Conservation (phyloP, 2,113 vertebrate genomes). For the Gavia stellata region DNA sequence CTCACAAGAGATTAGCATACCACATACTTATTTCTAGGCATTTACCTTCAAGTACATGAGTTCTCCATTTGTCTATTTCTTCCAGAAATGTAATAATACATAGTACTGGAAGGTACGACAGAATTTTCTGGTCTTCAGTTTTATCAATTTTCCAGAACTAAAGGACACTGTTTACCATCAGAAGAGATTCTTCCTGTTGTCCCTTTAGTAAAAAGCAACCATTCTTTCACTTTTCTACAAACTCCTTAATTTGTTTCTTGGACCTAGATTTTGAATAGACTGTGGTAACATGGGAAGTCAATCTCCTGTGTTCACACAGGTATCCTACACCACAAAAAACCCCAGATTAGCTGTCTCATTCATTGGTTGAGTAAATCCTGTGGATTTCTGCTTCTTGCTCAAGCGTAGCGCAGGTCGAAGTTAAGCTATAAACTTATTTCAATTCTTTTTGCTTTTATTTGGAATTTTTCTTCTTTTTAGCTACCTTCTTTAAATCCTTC, state of each 20-base stretch:
- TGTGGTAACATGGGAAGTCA: rapidly evolving
- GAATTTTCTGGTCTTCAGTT: neutral
- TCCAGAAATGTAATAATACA: neutral
- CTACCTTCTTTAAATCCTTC: neutral
- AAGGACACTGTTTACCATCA: neutral
- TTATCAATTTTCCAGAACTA: neutral
- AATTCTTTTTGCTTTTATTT: neutral
- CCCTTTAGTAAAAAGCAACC: neutral
- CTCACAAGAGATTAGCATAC: neutral
- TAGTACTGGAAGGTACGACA: neutral
- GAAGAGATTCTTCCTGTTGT: neutral
- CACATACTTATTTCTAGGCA: neutral
- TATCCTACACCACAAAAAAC: neutral
- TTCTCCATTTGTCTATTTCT: neutral
- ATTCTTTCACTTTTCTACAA: neutral
- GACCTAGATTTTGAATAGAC: neutral
- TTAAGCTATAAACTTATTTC: neutral
- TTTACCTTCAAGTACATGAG: neutral
- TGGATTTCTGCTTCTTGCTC: neutral
- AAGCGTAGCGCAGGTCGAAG: neutral
- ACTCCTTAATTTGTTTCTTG: neutral
- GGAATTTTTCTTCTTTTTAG: neutral
- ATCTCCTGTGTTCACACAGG: rapidly evolving
- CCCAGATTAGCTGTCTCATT: neutral
- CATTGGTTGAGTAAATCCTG: neutral